Base-by-base conservation (phyloP, 2,888 invertebrate genomes). In the Metopia argyrocephala region DNA sequence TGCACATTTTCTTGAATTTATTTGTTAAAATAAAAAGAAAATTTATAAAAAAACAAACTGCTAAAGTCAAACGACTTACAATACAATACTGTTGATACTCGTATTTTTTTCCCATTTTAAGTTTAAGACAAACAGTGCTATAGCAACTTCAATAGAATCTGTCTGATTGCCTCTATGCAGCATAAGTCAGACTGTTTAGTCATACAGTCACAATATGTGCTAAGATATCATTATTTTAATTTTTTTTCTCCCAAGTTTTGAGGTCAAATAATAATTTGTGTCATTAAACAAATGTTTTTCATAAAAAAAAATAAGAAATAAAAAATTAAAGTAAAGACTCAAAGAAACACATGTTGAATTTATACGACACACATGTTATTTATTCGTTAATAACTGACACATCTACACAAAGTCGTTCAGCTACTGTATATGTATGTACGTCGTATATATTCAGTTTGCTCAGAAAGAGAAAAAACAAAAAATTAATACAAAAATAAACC, bases 241-340 rank as follows among this genome's bases (percentile, higher is more conserved):
- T 56, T 38, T 56, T 15, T 18, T 74, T 38, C 56, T 54, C 56
- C 27, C 62, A 31, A 57, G 57, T 80, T 80, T 81, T 81, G 80
- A 81, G 80, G 80, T 81, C 80, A 76, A 76, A 74, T 74, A 76
- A 81, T 81, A 76, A 81, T 76, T 81, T 81, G 80, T 81, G 80
- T 81, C 80, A 76, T 76, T 76, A 74, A 78, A 69, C 76, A 76
- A 76, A 81, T 74, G 73, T 31, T 74, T 59, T 74, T 59, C 56
- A 31, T 31, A 73, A 78, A 66, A 38, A 52, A 66, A 56, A 75
- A 38, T n/a, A n/a, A n/a, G n/a, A 18, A 23, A 21, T 5, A 38
- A 9, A 20, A 65, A 66, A 52, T 62, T 45, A 20, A 7, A 54
- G 9, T 38, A 38, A 38, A 38, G 38, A 38, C 38, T 23, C 5